phyloP scores from a whole-genome alignment of 2,888 invertebrate species.

The Harpalus rubripes region DNA sequence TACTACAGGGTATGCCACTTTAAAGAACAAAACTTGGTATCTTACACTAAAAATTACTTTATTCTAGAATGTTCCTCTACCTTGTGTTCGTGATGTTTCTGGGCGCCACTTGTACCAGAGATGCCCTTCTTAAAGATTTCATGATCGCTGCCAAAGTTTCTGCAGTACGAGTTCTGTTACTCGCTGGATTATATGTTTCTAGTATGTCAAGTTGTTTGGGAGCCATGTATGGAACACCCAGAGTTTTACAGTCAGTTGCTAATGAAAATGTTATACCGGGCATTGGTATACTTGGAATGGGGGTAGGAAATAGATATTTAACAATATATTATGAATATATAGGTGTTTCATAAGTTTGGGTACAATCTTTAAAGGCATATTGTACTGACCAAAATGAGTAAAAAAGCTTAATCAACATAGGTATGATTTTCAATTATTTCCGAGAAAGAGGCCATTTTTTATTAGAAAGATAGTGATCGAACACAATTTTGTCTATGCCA shows the following conservation, averaged over 20 bases:
- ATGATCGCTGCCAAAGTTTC: slow-evolving; percentile 96
- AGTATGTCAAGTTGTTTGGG: slow-evolving; percentile 97
- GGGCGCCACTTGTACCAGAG: slow-evolving; percentile 91
- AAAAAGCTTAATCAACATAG: too few relatives aligned
- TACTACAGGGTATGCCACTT: slow-evolving; percentile 86
- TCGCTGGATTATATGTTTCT: slow-evolving; percentile 96
- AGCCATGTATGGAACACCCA: slow-evolving; percentile 96
- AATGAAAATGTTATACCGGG: slow-evolving; percentile 97
- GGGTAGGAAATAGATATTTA: slow-evolving; percentile 83
- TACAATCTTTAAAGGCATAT: too few relatives aligned
- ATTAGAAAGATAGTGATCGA: too few relatives aligned
- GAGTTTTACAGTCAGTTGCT: slow-evolving; percentile 96
- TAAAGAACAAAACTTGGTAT: too few relatives aligned
- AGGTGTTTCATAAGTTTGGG: too few relatives aligned
- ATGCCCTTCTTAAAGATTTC: slow-evolving; percentile 86
- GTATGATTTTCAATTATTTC: too few relatives aligned
- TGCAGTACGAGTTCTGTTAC: slow-evolving; percentile 87
- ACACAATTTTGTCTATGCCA: too few relatives aligned
- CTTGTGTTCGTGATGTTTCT: slow-evolving; percentile 93
- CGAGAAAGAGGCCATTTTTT: too few relatives aligned
- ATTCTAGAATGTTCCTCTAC: slow-evolving; percentile 89
- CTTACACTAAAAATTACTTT: neutral
- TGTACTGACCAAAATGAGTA: too few relatives aligned
- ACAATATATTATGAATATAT: too few relatives aligned
- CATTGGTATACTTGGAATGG: slow-evolving; percentile 90